These are phyloP conservation scores for Drosophila leontia DNA, from an alignment of 1,140 invertebrate genomes.

Conservation along the genomic window DNA sequence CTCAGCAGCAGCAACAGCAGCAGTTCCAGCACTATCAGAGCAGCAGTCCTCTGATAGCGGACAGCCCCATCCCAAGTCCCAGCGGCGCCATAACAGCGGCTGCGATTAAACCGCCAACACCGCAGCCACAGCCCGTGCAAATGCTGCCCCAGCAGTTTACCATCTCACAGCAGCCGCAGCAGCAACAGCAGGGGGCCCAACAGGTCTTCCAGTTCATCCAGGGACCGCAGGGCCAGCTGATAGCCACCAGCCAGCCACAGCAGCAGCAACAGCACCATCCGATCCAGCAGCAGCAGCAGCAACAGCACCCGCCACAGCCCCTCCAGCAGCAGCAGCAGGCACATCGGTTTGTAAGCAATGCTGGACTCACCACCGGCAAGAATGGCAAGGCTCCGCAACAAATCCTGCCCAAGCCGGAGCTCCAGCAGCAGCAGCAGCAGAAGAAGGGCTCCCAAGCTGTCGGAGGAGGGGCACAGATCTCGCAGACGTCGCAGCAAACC, in stretches of 20 bases:
- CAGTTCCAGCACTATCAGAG: conserved; percentile 81
- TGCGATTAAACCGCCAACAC: conserved; percentile 80
- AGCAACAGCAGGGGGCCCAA: conserved; percentile 54
- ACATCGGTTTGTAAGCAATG: conserved; percentile 66
- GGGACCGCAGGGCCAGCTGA: conserved; percentile 80
- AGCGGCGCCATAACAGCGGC: conserved; percentile 74
- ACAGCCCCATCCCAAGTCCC: conserved; percentile 82
- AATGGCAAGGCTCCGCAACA: conserved; percentile 77
- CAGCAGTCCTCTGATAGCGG: conserved; percentile 83
- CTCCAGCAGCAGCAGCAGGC: conserved; percentile 60
- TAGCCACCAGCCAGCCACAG: conserved; percentile 65
- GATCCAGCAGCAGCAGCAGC: conserved; percentile 50
- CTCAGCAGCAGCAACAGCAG: conserved; percentile 62
- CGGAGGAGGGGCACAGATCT: conserved; percentile 61
- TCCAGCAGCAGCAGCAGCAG: conserved; percentile 47
- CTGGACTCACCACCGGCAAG: conserved; percentile 63
- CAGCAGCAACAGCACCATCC: conserved; percentile 35
- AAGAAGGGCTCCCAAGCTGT: conserved; percentile 47
- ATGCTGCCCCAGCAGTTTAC: conserved; percentile 83
- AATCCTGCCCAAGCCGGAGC: conserved; percentile 80
- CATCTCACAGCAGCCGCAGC: conserved; percentile 68
- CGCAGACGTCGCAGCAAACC: conserved; percentile 72
- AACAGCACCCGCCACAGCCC: conserved; percentile 50
- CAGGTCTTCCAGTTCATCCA: conserved; percentile 84
- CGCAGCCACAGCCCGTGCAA: conserved; percentile 72